Percentiles rank a stretch among this genome's conserved stretches.
Conservation (phyloP, 2,888 invertebrate genomes). For the Girardia tigrina region DNA sequence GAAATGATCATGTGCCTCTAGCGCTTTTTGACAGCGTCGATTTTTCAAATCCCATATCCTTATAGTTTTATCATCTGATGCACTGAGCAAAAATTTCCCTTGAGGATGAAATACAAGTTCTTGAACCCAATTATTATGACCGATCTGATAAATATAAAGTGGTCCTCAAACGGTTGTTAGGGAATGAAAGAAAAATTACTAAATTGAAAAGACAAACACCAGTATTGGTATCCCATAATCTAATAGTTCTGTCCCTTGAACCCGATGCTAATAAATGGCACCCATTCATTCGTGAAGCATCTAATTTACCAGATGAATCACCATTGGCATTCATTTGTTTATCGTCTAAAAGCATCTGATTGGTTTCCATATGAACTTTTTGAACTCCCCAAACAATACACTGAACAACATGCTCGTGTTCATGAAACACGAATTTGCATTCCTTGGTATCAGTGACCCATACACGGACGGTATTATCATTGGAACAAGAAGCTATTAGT, state of each 20-base stretch:
- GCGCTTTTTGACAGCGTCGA: conserved; percentile 83
- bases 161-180: too few species aligned
- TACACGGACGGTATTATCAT: conserved; percentile 88
- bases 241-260: conserved; percentile 74
- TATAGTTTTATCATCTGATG: conserved; percentile 94
- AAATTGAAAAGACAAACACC: conserved; percentile 81
- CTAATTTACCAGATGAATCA: conserved; percentile 1
- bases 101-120: conserved; percentile 93
- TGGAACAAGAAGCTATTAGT: conserved; percentile 88
- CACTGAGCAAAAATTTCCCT: conserved; percentile 88
- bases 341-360: background rate
- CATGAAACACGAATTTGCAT: conserved; percentile 84
- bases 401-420: conserved; percentile 95
- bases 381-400: conserved; percentile 78
- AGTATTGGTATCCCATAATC: conserved; percentile 82
- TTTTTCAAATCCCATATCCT: conserved; percentile 95
- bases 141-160: conserved; percentile 54
- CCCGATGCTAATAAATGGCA: conserved; percentile 66
- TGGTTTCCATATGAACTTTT: background rate
- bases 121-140: conserved; percentile 99
- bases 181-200: conserved; percentile 48
- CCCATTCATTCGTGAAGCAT: background rate
- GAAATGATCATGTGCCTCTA: conserved; percentile 96
- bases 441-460: conserved; percentile 82
- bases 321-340: conserved; percentile 23